Percentiles rank a stretch among this genome's conserved stretches.
Conservation (phyloP, 2,888 invertebrate species). For the Xestia ashworthii region DNA sequence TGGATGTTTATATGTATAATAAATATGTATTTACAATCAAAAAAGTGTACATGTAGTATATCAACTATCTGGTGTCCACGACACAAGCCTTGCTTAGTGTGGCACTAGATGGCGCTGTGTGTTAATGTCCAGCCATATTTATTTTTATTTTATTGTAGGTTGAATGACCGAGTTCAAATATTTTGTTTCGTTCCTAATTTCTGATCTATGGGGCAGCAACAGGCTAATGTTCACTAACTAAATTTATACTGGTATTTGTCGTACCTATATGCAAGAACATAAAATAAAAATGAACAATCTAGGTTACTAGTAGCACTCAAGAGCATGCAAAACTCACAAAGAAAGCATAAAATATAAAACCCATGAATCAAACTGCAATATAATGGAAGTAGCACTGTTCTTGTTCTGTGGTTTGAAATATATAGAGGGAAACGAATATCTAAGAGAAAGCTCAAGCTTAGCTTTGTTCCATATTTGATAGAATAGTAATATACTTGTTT, state of each 20-base stretch:
- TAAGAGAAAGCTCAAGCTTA: neutral
- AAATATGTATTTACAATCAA: too few species aligned
- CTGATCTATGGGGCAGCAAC: neutral
- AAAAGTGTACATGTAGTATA: too few species aligned
- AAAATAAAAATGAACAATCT: neutral
- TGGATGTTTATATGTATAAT: too few species aligned
- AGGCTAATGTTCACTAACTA: neutral
- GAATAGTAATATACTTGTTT: slow-evolving; percentile 1
- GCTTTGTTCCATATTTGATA: neutral
- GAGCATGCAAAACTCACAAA: neutral
- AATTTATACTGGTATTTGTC: neutral
- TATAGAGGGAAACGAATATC: neutral
- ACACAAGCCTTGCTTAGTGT: too few species aligned
- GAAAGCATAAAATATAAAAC: slow-evolving; percentile 5
- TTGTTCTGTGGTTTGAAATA: neutral
- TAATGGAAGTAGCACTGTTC: neutral
- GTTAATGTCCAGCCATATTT: too few species aligned
- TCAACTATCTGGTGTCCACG: too few species aligned
- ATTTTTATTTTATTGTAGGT: too few species aligned
- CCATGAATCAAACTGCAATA: slow-evolving; percentile 5
- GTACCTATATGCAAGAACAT: neutral
- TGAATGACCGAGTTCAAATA: neutral
- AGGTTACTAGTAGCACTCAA: neutral
- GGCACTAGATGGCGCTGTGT: too few species aligned
- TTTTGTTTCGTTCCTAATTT: neutral